phyloP scores from a whole-genome alignment of 2,888 invertebrate species.

The Lymantria dispar region DNA sequence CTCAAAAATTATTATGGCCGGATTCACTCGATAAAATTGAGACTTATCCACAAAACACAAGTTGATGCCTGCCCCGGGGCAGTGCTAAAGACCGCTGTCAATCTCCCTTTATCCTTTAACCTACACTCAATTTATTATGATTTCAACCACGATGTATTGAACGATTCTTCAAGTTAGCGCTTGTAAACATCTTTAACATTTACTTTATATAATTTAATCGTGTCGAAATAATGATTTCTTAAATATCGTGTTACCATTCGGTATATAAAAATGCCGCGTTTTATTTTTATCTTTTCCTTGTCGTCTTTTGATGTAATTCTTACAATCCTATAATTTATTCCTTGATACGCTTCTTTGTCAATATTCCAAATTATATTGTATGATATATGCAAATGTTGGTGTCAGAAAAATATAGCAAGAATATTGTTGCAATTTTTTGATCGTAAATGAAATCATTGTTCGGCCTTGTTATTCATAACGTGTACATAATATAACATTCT shows the following conservation, averaged over 20 bases:
- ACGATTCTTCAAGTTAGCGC: conserved; percentile 31
- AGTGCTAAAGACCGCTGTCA: conserved; percentile 66
- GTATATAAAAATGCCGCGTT: conserved; percentile 19
- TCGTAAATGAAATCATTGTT: no score
- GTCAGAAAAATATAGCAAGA: no score
- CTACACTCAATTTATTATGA: conserved; percentile 70
- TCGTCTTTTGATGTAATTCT: conserved; percentile 17
- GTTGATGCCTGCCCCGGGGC: conserved; percentile 51
- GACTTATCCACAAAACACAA: conserved; percentile 57
- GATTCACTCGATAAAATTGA: conserved; percentile 56
- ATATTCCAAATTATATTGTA: not conserved
- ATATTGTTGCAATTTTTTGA: no score
- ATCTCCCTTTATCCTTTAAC: conserved; percentile 64
- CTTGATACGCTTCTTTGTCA: conserved; percentile 8
- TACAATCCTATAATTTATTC: conserved; percentile 21
- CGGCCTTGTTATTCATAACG: no score
- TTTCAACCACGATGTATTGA: conserved; percentile 37
- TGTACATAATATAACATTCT: no score
- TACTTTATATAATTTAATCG: conserved; percentile 35
- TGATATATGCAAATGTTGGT: no score
- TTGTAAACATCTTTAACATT: conserved; percentile 43
- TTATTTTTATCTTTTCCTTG: conserved; percentile 14
- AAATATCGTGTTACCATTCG: conserved; percentile 14
- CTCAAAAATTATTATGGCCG: conserved; percentile 51
- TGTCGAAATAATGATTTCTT: conserved; percentile 24